Base-by-base conservation (phyloP, 2,888 invertebrate genomes). In the Rutpela maculata region DNA sequence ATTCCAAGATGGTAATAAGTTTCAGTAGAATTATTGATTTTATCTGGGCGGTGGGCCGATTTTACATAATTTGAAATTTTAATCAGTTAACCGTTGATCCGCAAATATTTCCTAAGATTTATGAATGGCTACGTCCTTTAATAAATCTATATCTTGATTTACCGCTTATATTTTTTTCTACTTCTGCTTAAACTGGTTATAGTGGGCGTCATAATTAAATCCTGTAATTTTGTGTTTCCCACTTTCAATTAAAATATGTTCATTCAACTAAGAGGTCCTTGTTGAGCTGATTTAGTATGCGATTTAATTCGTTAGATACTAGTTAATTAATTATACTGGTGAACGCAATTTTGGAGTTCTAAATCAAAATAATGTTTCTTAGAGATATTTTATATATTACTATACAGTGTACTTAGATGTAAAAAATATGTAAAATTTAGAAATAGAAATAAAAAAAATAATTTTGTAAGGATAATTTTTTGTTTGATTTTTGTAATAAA, bases 11-110 rank as follows among this genome's bases (percentile, higher is more conserved):
- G 60, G 19, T 59, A 60, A 59, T 60, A 60, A 59, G 60, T 68
- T 68, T 69, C 31, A 35, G 57, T 9, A 9, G 56, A 26, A 18
- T 15, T 57, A 60, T 70, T n/a, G 70, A 70, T 70, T 57, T 60
- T 70, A 60, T 60, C 70, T 35, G 57, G 15, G 9, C 50, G 11
- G 70, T 70, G 70, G 70, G 70, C 70, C 22, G 60, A 31, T 38
- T 70, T 70, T 60, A 70, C 70, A 70, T 70, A 70, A 70, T 60
- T 70, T 60, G n/a, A 60, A 59, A 70, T 70, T 70, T 35, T 70
- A 70, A 70, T 70, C 70, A 69, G 68, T 26, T 56, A 56, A 17
- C 43, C 31, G 31, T 38, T 7, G 60, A 70, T 60, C 43, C 38
- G 60, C 38, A 65, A 38, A 43, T 18, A 15, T 38, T 43, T 18